Evolutionary conservation across 2,888 invertebrate species (phyloP).

Genomic region (Catocala fraxini): DNA sequence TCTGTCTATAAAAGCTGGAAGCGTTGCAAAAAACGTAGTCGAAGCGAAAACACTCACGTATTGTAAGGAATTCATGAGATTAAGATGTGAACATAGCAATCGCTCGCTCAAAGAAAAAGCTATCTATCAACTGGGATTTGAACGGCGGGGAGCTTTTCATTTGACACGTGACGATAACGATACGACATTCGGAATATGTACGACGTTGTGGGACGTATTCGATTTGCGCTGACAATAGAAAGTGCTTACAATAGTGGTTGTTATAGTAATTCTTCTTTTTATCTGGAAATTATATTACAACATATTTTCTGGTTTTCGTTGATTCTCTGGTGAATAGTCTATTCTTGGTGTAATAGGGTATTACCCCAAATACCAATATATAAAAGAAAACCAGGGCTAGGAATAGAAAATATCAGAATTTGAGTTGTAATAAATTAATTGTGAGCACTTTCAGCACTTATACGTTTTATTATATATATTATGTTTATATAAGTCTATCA

Average conservation of each 20-base stretch:
- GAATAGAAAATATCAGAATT: no score
- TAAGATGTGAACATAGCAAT: slow-evolving; percentile 46
- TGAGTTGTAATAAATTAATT: no score
- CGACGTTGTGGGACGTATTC: slow-evolving; percentile 16
- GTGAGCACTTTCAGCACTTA: no score
- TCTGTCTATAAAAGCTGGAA: slow-evolving; percentile 15
- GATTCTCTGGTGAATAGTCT: no score
- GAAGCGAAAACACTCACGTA: slow-evolving; percentile 34
- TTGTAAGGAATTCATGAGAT: slow-evolving; percentile 40
- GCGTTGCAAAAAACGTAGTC: slow-evolving; percentile 24
- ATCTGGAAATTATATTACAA: slow-evolving; percentile 1
- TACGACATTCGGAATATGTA: slow-evolving; percentile 23
- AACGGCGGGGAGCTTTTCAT: slow-evolving; percentile 22
- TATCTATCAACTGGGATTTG: slow-evolving; percentile 55
- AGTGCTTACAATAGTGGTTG: slow-evolving; percentile 16
- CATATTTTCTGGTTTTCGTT: not conserved
- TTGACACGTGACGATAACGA: slow-evolving; percentile 33
- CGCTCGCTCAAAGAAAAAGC: slow-evolving; percentile 47
- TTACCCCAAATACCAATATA: not conserved
- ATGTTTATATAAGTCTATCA: no score
- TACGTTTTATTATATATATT: no score
- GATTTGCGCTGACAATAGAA: slow-evolving; percentile 26
- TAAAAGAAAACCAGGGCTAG: not conserved
- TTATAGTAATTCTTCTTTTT: slow-evolving; percentile 13
- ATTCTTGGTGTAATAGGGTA: no score